Evolutionary conservation across 1,140 invertebrate genomes (phyloP).

Genomic region (Macrosteles quadrilineatus): DNA sequence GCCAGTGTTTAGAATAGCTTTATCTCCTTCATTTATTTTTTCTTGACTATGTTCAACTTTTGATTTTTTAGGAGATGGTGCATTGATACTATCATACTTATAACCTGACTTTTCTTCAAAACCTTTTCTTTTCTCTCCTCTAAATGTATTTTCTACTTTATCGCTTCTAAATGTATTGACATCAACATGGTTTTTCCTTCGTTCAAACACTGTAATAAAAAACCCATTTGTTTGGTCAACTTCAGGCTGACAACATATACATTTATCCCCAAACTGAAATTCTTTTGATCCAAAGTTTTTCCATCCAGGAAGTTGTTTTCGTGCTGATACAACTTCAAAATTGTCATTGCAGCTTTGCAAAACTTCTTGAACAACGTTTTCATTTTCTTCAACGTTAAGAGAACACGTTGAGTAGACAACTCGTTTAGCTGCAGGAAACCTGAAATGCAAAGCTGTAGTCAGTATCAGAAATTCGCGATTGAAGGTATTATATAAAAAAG

Average conservation of each 20-base stretch:
- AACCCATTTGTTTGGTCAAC: slow-evolving; percentile 88
- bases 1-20: too few relatives aligned
- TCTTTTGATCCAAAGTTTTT: slow-evolving; percentile 64
- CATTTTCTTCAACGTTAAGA: slow-evolving; percentile 87
- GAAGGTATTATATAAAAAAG: too few relatives aligned
- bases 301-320: slow-evolving; percentile 61
- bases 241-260: slow-evolving; percentile 74
- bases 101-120: too few relatives aligned
- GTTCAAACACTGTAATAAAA: slow-evolving; percentile 87
- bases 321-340: slow-evolving; percentile 62
- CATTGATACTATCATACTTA: too few relatives aligned
- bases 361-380: slow-evolving; percentile 73
- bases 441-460: too few relatives aligned
- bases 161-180: neutral
- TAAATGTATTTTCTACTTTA: too few relatives aligned
- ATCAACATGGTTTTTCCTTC: slow-evolving; percentile 10
- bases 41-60: too few relatives aligned
- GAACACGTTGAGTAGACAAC: slow-evolving; percentile 97
- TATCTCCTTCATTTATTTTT: too few relatives aligned
- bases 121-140: too few relatives aligned
- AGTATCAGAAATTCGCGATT: too few relatives aligned
- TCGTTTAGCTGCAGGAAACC: slow-evolving; percentile 79
- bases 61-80: too few relatives aligned
- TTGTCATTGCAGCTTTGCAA: slow-evolving; percentile 55
- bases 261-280: slow-evolving; percentile 66